phyloP scores from a whole-genome alignment of 2,113 vertebrate species.

The Etia nguti region DNA sequence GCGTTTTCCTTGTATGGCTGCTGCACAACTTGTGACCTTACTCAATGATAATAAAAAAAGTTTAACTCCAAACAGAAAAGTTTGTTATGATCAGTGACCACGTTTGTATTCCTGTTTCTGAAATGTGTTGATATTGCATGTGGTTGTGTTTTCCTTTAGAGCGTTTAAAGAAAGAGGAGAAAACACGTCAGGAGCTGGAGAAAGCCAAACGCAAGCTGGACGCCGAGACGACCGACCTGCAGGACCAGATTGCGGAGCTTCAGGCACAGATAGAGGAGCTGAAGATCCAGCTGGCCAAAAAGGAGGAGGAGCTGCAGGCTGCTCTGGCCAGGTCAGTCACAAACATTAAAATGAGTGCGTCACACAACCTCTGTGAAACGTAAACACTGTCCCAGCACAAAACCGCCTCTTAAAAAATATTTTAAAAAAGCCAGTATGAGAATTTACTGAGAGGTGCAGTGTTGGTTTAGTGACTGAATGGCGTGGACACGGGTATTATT shows the following conservation, averaged over 20 bases:
- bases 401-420: neutral
- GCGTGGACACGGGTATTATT: neutral
- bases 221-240: constrained; percentile 90
- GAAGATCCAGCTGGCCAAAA: constrained; percentile 90
- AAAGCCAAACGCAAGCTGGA: constrained; percentile 97
- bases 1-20: neutral
- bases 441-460: neutral
- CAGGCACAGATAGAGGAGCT: constrained; percentile 95
- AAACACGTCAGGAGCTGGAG: constrained; percentile 93
- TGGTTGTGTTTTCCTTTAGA: constrained; percentile 66
- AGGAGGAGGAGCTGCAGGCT: constrained; percentile 93
- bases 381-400: neutral
- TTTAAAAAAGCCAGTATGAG: neutral
- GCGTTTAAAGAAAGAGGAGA: constrained; percentile 96
- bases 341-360: neutral
- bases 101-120: neutral
- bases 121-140: neutral
- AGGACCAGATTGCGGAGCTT: constrained; percentile 95
- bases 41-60: neutral
- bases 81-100: neutral
- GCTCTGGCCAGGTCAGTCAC: constrained; percentile 81
- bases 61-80: neutral
- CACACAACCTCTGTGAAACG: neutral
- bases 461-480: neutral
- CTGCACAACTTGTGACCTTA: neutral